Evolutionary conservation across 2,797 vertebrate genomes (phyloP), one percentile per base, ranked within the genome.

Genomic region (Miichthys miiuy): DNA sequence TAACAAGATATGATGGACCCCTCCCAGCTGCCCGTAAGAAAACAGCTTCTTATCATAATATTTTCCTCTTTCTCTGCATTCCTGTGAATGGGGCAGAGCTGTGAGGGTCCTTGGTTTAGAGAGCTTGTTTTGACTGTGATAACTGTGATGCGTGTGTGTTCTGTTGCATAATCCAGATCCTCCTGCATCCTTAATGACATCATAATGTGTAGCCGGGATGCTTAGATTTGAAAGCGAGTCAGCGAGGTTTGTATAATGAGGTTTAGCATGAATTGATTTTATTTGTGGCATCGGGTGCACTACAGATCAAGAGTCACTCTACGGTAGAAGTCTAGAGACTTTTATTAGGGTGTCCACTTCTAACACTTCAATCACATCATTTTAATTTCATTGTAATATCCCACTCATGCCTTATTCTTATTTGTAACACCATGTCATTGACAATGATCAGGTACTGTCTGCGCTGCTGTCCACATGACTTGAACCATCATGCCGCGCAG

Each of bases 31-130:
- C 77, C 73, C 23, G 18, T 85, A 88, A 89, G 87, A 93, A 94
- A 95, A 93, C 93, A 93, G 62, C 46, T 47, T 68, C 88, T 94
- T 94, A 94, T 95, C 93, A 83, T 85, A 88, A 83, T 88, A 85
- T 87, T 92, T 92, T 88, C 83, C 75, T 79, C 85, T 85, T 89
- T 92, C 82, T 79, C 84, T 23, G 21, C 80, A 86, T 89, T 92
- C 88, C 82, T 78, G 79, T 79, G 83, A 86, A 75, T 48, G 38
- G 25, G 42, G 66, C 72, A 23, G 73, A 82, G 80, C 82, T 72
- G 65, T 21, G 54, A 90, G 85, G 83, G 87, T 88, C 90, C 87
- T 90, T 91, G 91, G 79, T 87, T 38, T 70, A 18, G 42, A 70
- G 72, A 63, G 52, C 65, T 72, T 93, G 92, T 93, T 94, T 93